These are phyloP conservation scores for Aphelinus atriplicis DNA, from an alignment of 1,140 invertebrate species.

Conservation along the genomic window DNA sequence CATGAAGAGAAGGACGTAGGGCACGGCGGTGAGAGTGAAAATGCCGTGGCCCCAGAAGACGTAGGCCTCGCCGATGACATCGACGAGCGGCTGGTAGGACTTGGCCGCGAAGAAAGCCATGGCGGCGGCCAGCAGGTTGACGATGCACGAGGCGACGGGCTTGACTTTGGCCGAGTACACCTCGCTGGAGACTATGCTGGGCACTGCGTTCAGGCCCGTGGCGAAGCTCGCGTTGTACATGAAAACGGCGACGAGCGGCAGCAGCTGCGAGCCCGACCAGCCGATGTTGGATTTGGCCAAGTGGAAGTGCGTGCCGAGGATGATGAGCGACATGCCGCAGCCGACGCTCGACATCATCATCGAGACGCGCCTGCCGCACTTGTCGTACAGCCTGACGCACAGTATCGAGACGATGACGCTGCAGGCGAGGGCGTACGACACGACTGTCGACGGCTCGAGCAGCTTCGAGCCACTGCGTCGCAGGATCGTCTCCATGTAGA, in stretches of 20 bases:
- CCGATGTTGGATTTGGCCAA: constrained; percentile 51
- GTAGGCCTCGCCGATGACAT: constrained; percentile 72
- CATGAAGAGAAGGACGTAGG: constrained; percentile 73
- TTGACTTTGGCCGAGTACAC: constrained; percentile 78
- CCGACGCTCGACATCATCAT: constrained; percentile 71
- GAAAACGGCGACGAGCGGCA: constrained; percentile 32
- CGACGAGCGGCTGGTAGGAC: constrained; percentile 74
- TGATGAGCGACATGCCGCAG: constrained; percentile 64
- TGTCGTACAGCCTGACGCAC: constrained; percentile 75
- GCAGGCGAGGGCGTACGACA: constrained; percentile 74
- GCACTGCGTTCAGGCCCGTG: constrained; percentile 77
- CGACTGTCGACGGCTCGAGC: constrained; percentile 64
- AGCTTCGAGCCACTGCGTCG: constrained; percentile 66
- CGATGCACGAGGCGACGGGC: constrained; percentile 75
- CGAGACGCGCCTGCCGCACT: constrained; percentile 75
- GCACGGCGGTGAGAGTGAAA: constrained; percentile 71
- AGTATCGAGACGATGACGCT: constrained; percentile 72
- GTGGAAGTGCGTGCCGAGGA: constrained; percentile 71
- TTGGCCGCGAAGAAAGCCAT: constrained; percentile 80
- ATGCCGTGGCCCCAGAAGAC: constrained; percentile 80
- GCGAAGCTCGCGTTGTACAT: constrained; percentile 60
- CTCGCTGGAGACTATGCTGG: constrained; percentile 78
- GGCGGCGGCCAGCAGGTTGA: constrained; percentile 76
- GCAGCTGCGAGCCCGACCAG: constrained; percentile 5
- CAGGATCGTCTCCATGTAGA: constrained; percentile 81